phyloP scores from a whole-genome alignment of 2,888 invertebrate species.

The Theodoxus fluviatilis region DNA sequence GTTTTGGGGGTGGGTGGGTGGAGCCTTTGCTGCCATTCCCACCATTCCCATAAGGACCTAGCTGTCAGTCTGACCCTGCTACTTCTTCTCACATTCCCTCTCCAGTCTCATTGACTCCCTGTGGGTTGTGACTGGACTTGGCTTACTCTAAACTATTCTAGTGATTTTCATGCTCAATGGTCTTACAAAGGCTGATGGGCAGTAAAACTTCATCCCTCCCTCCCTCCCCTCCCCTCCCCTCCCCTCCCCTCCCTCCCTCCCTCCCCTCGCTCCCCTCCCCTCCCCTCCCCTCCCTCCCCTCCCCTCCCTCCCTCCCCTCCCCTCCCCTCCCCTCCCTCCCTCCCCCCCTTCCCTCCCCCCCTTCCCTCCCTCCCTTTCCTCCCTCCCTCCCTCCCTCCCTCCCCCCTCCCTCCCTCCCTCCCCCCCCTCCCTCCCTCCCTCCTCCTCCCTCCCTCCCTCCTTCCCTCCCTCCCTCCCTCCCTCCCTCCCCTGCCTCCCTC shows the following conservation, averaged over 20 bases:
- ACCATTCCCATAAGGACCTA: no score
- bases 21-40: no score
- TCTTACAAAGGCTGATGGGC: no score
- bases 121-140: no score
- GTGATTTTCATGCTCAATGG: no score
- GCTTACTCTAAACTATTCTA: no score
- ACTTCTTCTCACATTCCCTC: no score
- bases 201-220: no score
- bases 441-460: not conserved
- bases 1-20: no score
- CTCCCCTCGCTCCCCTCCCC: not conserved
- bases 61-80: no score
- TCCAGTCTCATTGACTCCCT: no score
- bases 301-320: not conserved
- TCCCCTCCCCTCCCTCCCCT: not conserved
- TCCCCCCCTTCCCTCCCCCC: not conserved
- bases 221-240: not conserved
- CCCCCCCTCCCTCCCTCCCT: not conserved
- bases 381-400: not conserved
- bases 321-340: not conserved
- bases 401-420: not conserved
- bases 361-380: not conserved
- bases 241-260: not conserved
- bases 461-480: not conserved
- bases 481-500: not conserved